Evolutionary conservation across 1,140 invertebrate genomes (phyloP), one percentile per base, ranked within the genome.

Genomic region (Whitmania pigra): DNA sequence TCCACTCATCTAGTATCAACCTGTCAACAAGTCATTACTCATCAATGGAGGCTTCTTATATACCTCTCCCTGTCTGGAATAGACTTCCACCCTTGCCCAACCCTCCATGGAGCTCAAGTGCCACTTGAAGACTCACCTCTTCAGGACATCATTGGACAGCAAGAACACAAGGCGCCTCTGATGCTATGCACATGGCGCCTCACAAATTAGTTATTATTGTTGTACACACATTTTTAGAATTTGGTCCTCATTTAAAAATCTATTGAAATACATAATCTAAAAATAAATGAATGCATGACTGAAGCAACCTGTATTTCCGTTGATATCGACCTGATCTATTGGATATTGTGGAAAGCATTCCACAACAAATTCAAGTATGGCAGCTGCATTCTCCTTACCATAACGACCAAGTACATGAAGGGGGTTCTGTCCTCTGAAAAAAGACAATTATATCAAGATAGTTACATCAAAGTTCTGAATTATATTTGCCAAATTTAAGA

Each of bases 291-390:
- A 36, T 36, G 43, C 15, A 49, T 11, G 15, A 49, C 13, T 17
- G 15, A 49, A 17, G 75, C 80, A 85, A 92, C 91, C 87, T 86
- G 91, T 87, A 78, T 87, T 88, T 43, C 88, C 87, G 57, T 88
- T 86, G 71, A 88, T 83, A 81, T 94, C 92, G n/a, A 88, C 87
- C 77, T 86, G 88, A 79, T 97, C 91, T 17, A 97, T 87, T 0
- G 92, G 92, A 85, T 94, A 97, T 55, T 93, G 85, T 0, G 92
- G 89, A 88, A 95, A 93, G 77, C 87, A 90, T 79, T 94, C 91
- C n/a, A 94, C 80, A 80, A 97, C 95, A 55, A 94, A 83, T 78
- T 94, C 91, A 81, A 93, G 94, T 78, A 97, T 93, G n/a, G 90
- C 88, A 9, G 90, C 90, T 0, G 91, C 88, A 80, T 92, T 93